Base-by-base conservation (phyloP, 2,113 vertebrate species). In the Cricetomys ansorgei region DNA sequence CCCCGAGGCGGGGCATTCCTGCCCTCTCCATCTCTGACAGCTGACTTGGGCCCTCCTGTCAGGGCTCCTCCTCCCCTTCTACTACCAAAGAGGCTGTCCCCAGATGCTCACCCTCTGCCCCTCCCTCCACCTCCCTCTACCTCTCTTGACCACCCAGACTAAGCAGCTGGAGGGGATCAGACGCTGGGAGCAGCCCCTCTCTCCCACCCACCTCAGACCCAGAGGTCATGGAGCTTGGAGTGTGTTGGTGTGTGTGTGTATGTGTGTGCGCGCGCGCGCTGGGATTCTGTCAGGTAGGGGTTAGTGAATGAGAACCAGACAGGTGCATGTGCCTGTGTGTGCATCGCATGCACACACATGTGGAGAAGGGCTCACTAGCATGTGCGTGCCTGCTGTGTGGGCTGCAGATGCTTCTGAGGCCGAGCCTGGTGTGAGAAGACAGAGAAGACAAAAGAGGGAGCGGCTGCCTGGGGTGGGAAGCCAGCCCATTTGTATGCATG, bases 381-480 rank as follows among this genome's bases (percentile, higher is more conserved):
- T 55, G 4, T 62, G 43, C 45, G 37, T 81, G 88, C 90, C 86
- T 87, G 94, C 75, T 40, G 31, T 12, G 59, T 84, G 91, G 80
- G 65, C 94, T 96, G 91, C 96, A 97, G 96, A 95, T 95, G 91
- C 96, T 91, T 85, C 69, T 79, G 94, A 96, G 93, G 79, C 75
- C 70, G 88, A 89, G 95, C 93, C 87, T 69, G 65, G 88, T 57
- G 59, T 81, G 76, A 80, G 94, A 92, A 97, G 92, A 97, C 93
- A 85, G 65, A 80, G 94, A 90, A 97, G 92, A 97, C 94, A 95
- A 96, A 98, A 93, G 96, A 92, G 25, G 31, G 94, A 64, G 73
- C 6, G 31, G 95, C 92, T 1, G 53, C 92, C 62, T 69, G 72
- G 89, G 69, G 55, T 84, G 70, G 97, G 91, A 88, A 89, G 88